Percentiles rank a stretch among this genome's conserved stretches.
phyloP scores from a whole-genome alignment of 1,140 invertebrate genomes.

The Drosophila nebulosa region DNA sequence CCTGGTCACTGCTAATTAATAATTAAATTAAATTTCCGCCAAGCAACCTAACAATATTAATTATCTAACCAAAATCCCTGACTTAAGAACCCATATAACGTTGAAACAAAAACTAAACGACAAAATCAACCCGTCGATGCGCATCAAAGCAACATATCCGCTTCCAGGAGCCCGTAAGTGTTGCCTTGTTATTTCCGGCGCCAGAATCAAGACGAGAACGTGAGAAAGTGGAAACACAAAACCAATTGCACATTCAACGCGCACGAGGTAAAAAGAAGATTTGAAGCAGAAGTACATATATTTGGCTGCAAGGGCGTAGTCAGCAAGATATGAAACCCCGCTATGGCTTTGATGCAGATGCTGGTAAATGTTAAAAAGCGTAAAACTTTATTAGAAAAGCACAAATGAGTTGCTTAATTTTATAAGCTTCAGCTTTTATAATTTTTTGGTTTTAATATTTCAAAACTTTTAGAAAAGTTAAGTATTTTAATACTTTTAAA shows the following conservation, averaged over 20 bases:
- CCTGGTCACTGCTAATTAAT: slow-evolving; percentile 57
- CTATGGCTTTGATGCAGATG: too few species aligned
- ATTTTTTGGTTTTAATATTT: too few species aligned
- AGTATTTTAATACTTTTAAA: too few species aligned
- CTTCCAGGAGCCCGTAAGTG: slow-evolving; percentile 35
- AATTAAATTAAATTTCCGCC: slow-evolving; percentile 70
- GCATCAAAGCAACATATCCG: slow-evolving; percentile 51
- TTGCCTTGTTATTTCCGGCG: slow-evolving; percentile 64
- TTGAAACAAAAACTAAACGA: slow-evolving; percentile 1
- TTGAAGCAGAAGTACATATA: not conserved
- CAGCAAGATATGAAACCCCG: too few species aligned
- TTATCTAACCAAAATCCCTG: slow-evolving; percentile 50
- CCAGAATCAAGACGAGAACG: slow-evolving; percentile 4
- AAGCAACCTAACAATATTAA: slow-evolving; percentile 63
- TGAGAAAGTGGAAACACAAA: slow-evolving; percentile 15
- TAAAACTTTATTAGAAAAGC: too few species aligned
- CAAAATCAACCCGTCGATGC: slow-evolving; percentile 8
- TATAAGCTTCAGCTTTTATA: too few species aligned
- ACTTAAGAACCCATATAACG: slow-evolving; percentile 36
- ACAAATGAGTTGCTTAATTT: too few species aligned
- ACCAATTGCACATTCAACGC: slow-evolving; percentile 50
- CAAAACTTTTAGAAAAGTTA: too few species aligned
- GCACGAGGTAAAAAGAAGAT: not conserved
- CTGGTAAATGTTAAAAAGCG: too few species aligned
- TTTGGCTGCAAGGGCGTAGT: not conserved